A percentile compares a stretch with the other conserved stretches of the same genome.
Evolutionary conservation across 1,140 invertebrate genomes (phyloP).

Genomic region (Hirudo medicinalis): DNA sequence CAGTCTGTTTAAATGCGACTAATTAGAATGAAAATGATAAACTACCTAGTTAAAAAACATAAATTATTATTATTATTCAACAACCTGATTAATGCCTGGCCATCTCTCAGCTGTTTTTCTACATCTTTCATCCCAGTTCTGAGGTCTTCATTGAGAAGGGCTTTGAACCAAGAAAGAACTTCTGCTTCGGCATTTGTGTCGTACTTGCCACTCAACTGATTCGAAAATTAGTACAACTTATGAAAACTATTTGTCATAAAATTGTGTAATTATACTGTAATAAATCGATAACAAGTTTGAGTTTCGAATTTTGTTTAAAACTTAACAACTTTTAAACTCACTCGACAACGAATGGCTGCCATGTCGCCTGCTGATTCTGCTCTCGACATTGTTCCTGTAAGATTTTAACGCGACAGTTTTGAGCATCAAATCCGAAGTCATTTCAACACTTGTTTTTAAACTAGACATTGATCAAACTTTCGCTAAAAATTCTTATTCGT

Average conservation of each 20-base stretch:
- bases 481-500: no score
- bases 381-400: conserved; percentile 14
- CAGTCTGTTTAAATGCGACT: conserved; percentile 6
- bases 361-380: conserved; percentile 20
- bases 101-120: conserved; percentile 21
- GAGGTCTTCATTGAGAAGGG: conserved; percentile 15
- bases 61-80: conserved; percentile 12
- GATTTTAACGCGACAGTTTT: no score
- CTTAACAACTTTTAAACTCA: not conserved
- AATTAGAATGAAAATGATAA: not conserved
- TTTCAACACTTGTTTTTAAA: no score
- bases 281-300: no score
- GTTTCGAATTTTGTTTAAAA: not conserved
- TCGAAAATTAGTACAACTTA: not conserved
- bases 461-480: no score
- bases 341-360: conserved; percentile 11
- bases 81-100: conserved; percentile 19
- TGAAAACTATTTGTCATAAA: no score
- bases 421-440: no score
- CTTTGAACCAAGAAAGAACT: conserved; percentile 23
- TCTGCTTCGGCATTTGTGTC: conserved; percentile 21
- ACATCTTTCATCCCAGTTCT: conserved; percentile 22
- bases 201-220: conserved; percentile 20
- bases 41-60: not conserved
- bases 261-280: no score